Evolutionary conservation across 1,140 invertebrate genomes (phyloP), one percentile per base, ranked within the genome.

Genomic region (Caenorhabditis brenneri): DNA sequence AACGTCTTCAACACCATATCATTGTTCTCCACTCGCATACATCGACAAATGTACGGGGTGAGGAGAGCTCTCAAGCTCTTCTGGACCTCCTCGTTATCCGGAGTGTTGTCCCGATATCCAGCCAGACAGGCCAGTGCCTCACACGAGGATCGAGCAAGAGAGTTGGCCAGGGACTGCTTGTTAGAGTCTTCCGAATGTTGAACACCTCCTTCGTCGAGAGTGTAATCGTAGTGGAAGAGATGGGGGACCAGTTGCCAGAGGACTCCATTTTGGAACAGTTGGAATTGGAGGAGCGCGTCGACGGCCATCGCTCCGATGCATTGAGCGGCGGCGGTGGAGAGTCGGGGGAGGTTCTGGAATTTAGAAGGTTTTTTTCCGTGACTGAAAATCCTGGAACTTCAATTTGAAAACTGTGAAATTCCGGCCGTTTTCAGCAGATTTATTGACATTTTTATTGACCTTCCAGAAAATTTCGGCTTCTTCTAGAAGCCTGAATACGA

Each of bases 181-280:
- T 88, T 86, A 15, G 88, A 86, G n/a, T 88, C 84, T 58, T 90
- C 89, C 0, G 79, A 85, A 55, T 91, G 88, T 6, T 80, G 48
- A 16, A 90, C 89, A 12, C 88, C 97, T 81, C 96, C 95, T 92
- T 99, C 97, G 82, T 98, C 95, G 82, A 99, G 92, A 0, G 98
- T 99, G 91, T 95, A 99, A 92, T 99, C 98, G 91, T 98, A 99
- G 58, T 94, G 94, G 91, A 99, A 97, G 89, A 96, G 94, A 88
- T 95, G 95, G 0, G 95, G 93, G 74, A 99, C 91, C 33, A 99
- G 91, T 89, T 97, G 96, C 95, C 96, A 98, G 0, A 99, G 90
- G 0, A 95, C 95, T 12, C 97, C 97, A 7, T 95, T 80, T 89
- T 97, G 94, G n/a, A 97, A 93, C 29, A 99, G 91, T 90, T 95